These are phyloP conservation scores for Cryptocephalus primarius DNA, from an alignment of 2,888 invertebrate genomes.

Conservation along the genomic window DNA sequence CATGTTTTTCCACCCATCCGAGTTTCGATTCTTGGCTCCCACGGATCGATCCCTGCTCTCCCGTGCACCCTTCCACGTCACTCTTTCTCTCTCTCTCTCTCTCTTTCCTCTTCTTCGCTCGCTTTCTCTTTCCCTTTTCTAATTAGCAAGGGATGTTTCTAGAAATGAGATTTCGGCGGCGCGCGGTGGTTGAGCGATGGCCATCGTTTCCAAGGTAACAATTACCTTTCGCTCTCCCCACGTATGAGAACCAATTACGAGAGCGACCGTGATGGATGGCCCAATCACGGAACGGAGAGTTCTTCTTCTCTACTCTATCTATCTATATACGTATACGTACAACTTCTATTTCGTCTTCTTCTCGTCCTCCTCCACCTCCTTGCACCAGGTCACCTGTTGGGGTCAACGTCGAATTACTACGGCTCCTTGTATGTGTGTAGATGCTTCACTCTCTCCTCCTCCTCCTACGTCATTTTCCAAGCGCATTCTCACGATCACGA, in stretches of 20 bases:
- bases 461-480: slow-evolving; percentile 14
- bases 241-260: slow-evolving; percentile 42
- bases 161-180: slow-evolving; percentile 25
- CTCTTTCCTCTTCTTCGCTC: background rate
- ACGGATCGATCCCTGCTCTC: background rate
- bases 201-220: slow-evolving; percentile 32
- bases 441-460: slow-evolving; percentile 2
- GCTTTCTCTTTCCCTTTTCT: background rate
- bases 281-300: slow-evolving; percentile 40
- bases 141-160: slow-evolving; percentile 6
- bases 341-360: no score
- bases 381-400: slow-evolving; percentile 28
- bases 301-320: no score
- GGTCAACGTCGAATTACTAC: slow-evolving; percentile 26
- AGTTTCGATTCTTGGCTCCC: background rate
- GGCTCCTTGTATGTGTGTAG: background rate
- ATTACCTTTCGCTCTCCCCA: slow-evolving; percentile 1
- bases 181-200: slow-evolving; percentile 5
- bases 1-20: background rate
- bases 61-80: background rate
- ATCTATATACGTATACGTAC: no score
- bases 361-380: slow-evolving; percentile 5
- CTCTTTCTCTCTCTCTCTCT: background rate
- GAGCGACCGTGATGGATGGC: slow-evolving; percentile 45
- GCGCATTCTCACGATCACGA: slow-evolving; percentile 16